Percentiles rank a stretch among this genome's conserved stretches.
phyloP scores from a whole-genome alignment of 2,113 vertebrate genomes.

The Urocynchramus pylzowi region DNA sequence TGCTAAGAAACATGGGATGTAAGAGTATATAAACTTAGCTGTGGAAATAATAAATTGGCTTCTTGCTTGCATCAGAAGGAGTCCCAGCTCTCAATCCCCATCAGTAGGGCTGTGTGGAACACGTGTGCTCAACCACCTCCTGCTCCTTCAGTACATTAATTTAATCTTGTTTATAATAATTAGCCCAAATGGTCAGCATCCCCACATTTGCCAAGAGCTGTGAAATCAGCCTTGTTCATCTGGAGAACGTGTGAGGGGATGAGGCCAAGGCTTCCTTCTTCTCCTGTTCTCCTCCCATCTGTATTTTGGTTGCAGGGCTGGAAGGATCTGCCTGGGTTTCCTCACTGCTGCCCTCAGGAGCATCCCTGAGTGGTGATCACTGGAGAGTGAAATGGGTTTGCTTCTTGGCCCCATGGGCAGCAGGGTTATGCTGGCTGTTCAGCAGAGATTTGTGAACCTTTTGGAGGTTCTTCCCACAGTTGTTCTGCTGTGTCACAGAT shows the following conservation, averaged over 20 bases:
- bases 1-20: background rate
- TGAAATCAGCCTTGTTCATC: background rate
- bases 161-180: background rate
- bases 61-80: background rate
- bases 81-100: fast-evolving
- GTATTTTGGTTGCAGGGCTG: background rate
- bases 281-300: background rate
- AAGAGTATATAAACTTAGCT: background rate
- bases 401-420: fast-evolving
- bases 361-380: background rate
- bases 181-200: background rate
- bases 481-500: background rate
- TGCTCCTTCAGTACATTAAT: background rate
- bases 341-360: background rate
- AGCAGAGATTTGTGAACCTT: background rate
- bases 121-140: background rate
- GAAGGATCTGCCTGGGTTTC: background rate
- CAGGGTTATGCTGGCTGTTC: background rate
- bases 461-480: background rate
- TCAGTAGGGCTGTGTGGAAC: background rate
- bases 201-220: background rate
- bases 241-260: fast-evolving
- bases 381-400: background rate
- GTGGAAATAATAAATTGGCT: background rate
- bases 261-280: background rate